Conservation (phyloP, 2,888 invertebrate species). For the Lycaena phlaeas region DNA sequence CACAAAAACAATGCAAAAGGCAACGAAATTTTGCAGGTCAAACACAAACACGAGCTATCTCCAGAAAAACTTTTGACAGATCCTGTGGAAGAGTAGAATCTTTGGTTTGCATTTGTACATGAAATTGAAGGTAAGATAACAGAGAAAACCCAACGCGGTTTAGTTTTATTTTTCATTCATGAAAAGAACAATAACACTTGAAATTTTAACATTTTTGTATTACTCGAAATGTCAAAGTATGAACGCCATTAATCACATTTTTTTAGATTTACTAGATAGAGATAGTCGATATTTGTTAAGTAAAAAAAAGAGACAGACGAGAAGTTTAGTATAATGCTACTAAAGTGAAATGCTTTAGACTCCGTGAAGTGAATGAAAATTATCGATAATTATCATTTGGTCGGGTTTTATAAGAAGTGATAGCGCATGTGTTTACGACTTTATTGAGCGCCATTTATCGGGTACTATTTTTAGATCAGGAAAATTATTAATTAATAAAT, state of each 20-base stretch:
- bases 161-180: conserved; percentile 33
- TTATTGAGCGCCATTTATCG: conserved; percentile 57
- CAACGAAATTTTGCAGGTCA: too few species aligned
- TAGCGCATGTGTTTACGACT: conserved; percentile 60
- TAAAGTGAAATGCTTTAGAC: conserved; percentile 11
- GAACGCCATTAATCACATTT: conserved; percentile 49
- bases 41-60: too few species aligned
- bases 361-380: background rate
- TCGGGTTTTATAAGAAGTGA: conserved; percentile 26
- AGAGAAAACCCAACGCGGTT: conserved; percentile 23
- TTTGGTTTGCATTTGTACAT: background rate
- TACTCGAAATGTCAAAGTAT: conserved; percentile 47
- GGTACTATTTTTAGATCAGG: conserved; percentile 48
- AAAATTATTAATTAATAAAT: conserved; percentile 12
- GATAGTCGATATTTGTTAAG: conserved; percentile 20
- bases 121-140: conserved; percentile 24
- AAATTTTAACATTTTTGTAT: conserved; percentile 17
- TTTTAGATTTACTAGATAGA: conserved; percentile 29
- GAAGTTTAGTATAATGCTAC: conserved; percentile 13
- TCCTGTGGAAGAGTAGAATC: conserved; percentile 1
- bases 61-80: too few species aligned
- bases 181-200: conserved; percentile 22
- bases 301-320: conserved; percentile 30
- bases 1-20: too few species aligned
- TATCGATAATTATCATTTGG: conserved; percentile 16